These are phyloP conservation scores for Smithornis capensis DNA, from an alignment of 2,113 vertebrate genomes.

Conservation along the genomic window DNA sequence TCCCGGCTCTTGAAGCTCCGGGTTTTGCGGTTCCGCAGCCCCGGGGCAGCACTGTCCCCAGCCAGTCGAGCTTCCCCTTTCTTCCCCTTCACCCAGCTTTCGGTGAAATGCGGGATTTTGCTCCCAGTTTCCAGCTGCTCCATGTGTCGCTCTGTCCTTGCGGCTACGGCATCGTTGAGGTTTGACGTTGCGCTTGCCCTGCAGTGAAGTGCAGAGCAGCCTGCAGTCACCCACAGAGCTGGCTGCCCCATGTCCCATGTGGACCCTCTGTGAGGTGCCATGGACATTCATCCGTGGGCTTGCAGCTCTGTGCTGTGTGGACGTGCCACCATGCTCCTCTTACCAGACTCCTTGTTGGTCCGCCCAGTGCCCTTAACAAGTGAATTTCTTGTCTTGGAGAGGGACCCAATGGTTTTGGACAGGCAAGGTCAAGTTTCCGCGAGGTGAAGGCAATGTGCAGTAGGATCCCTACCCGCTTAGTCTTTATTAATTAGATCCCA, in stretches of 20 bases:
- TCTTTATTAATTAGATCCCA: neutral
- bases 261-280: neutral
- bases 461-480: neutral
- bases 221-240: neutral
- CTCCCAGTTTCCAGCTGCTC: neutral
- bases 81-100: neutral
- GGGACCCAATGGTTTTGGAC: neutral
- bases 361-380: neutral
- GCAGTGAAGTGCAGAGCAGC: neutral
- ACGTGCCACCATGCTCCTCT: neutral
- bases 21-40: neutral
- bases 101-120: neutral
- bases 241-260: neutral
- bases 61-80: neutral
- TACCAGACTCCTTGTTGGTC: neutral
- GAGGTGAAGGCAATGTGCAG: neutral
- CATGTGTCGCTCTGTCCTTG: accelerated
- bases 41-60: neutral
- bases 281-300: accelerated
- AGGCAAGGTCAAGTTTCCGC: neutral
- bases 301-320: neutral
- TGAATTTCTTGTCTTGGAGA: neutral
- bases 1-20: neutral
- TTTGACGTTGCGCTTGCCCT: neutral
- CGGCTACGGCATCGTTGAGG: accelerated